Evolutionary conservation across 2,797 vertebrate genomes (phyloP).

Genomic region (Poecilia picta): DNA sequence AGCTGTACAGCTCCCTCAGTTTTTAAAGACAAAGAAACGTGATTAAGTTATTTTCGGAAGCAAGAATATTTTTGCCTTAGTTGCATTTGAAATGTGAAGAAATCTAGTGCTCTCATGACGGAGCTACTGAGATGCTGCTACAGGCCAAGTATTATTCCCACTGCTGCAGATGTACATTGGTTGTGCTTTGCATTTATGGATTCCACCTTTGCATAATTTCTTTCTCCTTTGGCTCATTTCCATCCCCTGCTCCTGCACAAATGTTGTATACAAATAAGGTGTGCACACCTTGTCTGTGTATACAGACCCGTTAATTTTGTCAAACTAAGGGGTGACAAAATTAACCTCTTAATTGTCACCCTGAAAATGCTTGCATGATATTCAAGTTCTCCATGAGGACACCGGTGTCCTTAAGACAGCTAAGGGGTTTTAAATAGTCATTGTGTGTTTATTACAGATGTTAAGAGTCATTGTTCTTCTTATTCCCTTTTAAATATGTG

Average conservation of each 20-base stretch:
- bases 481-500: constrained; percentile 27
- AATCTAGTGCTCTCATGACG: constrained; percentile 4
- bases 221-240: constrained; percentile 40
- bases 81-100: not conserved
- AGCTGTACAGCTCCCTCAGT: constrained; percentile 13
- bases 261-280: not conserved
- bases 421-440: not conserved
- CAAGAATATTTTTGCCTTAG: not conserved
- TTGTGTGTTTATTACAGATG: constrained; percentile 18
- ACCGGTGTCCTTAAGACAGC: no score
- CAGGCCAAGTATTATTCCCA: constrained; percentile 22
- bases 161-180: constrained; percentile 23
- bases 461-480: constrained; percentile 48
- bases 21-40: constrained; percentile 17
- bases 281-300: no score
- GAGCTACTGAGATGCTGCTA: constrained; percentile 24
- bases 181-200: constrained; percentile 58
- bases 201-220: constrained; percentile 54
- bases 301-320: no score
- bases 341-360: not conserved
- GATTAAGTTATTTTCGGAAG: not conserved
- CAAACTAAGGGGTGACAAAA: no score
- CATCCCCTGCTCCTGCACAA: constrained; percentile 12
- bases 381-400: no score
- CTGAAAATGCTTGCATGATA: no score